Base-by-base conservation (phyloP, 2,888 invertebrate species). In the Eurytoma californica region DNA sequence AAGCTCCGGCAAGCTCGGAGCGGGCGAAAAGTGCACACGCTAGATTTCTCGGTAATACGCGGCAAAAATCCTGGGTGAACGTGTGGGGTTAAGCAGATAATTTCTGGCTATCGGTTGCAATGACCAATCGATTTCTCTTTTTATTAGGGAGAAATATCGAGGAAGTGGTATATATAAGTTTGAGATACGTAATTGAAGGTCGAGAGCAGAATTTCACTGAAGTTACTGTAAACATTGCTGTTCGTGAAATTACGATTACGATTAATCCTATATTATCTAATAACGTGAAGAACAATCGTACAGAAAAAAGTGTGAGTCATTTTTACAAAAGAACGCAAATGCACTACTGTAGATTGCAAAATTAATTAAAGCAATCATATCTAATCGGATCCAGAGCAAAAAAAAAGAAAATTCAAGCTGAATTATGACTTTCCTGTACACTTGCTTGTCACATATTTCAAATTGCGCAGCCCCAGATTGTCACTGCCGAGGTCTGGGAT, bases 61-160 rank as follows among this genome's bases (percentile, higher is more conserved):
- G 28, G 28, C 3, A 78, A 72, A 73, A 73, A 49, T 47, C 55
- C 18, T 30, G 53, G 16, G 24, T 70, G 72, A 68, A 28, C 16
- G 57, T 9, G 72, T 39, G 51, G 30, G 58, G 70, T 65, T 77
- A 47, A 72, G 9, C 28, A 24, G 68, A 78, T 68, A 73, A 78
- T 57, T 28, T 69, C 65, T 28, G 3, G 58, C 13, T 28, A 20
- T 12, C 13, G 20, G 5, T 18, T 51, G 28, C 9, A 24, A 18
- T 20, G 4, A 53, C 13, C 7, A 7, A 4, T 4, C 5, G 39
- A 39, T 39, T 39, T 39, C 7, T 39, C 39, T 39, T 39, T 39
- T 3, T 39, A 4, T 7, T 39, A 3, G 4, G 2, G 4, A 39
- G 0, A 39, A 7, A 39, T 39, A 39, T 39, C 39, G 39, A 39